Conservation (phyloP, 2,797 vertebrate genomes). For the Lutjanus argentimaculatus region DNA sequence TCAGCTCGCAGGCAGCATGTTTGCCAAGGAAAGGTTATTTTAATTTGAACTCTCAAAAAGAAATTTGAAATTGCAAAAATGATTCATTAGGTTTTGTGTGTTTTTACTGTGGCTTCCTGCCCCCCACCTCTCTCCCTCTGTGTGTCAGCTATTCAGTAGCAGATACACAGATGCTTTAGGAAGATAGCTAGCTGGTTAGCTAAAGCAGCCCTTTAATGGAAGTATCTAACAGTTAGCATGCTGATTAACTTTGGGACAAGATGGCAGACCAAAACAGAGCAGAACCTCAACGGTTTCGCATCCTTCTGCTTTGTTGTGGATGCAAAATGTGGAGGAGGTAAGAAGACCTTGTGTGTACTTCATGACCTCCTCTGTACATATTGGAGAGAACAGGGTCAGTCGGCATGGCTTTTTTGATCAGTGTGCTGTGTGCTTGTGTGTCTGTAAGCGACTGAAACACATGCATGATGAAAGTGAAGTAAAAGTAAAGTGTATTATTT, state of each 20-base stretch:
- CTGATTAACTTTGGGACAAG: constrained; percentile 65
- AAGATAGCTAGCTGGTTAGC: constrained; percentile 57
- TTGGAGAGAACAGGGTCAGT: constrained; percentile 15
- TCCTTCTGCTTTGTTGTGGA: constrained; percentile 81
- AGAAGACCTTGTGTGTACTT: constrained; percentile 66
- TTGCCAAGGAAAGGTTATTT: constrained; percentile 86
- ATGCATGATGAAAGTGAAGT: constrained; percentile 1
- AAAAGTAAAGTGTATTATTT: no score
- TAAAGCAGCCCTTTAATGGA: constrained; percentile 57
- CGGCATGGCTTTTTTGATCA: constrained; percentile 20
- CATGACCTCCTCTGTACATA: constrained; percentile 38
- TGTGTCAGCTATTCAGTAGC: constrained; percentile 46
- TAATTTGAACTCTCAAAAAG: constrained; percentile 84
- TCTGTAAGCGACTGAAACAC: constrained; percentile 29
- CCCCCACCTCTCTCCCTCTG: constrained; percentile 23
- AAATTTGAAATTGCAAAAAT: constrained; percentile 82
- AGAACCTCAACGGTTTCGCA: constrained; percentile 67
- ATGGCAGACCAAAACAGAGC: constrained; percentile 79
- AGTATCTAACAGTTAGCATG: constrained; percentile 62
- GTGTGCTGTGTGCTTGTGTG: constrained; percentile 24
- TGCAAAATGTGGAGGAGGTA: constrained; percentile 82
- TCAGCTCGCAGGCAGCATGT: constrained; percentile 78
- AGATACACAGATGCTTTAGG: constrained; percentile 55
- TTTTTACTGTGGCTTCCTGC: constrained; percentile 43
- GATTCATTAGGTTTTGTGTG: constrained; percentile 80